Evolutionary conservation across 2,888 invertebrate genomes (phyloP).

Genomic region (Macrosiphum euphorbiae): DNA sequence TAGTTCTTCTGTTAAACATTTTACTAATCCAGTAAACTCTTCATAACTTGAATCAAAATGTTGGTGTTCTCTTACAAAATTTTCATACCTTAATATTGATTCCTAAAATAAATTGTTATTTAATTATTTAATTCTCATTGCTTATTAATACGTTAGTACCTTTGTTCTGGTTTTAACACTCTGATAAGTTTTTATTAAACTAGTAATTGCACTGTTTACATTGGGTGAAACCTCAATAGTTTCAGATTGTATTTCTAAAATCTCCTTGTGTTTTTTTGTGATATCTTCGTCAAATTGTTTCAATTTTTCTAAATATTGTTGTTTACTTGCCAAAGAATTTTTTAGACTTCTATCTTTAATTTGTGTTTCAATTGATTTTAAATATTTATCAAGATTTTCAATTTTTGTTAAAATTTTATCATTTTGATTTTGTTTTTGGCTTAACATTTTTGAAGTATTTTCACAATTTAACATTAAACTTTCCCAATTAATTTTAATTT

Average conservation of each 20-base stretch:
- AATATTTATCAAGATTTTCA: constrained; percentile 85
- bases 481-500: constrained; percentile 82
- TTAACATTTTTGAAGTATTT: constrained; percentile 71
- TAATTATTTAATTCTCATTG: not conserved
- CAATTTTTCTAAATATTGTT: constrained; percentile 82
- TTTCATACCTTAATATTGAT: constrained; percentile 84
- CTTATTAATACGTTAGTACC: constrained; percentile 67
- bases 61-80: constrained; percentile 87
- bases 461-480: constrained; percentile 81
- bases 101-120: constrained; percentile 73
- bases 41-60: constrained; percentile 79
- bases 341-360: constrained; percentile 91
- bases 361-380: constrained; percentile 86
- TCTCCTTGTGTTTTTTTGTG: constrained; percentile 77
- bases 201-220: constrained; percentile 80
- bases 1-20: constrained; percentile 80
- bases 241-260: constrained; percentile 80
- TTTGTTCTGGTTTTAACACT: constrained; percentile 84
- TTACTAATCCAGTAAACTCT: constrained; percentile 82
- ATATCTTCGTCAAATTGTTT: constrained; percentile 81
- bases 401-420: constrained; percentile 76
- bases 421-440: constrained; percentile 79
- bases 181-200: constrained; percentile 85
- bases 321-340: constrained; percentile 86
- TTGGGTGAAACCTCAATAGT: constrained; percentile 83